Conservation (phyloP, 2,888 invertebrate genomes). For the Xestia sexstrigata region DNA sequence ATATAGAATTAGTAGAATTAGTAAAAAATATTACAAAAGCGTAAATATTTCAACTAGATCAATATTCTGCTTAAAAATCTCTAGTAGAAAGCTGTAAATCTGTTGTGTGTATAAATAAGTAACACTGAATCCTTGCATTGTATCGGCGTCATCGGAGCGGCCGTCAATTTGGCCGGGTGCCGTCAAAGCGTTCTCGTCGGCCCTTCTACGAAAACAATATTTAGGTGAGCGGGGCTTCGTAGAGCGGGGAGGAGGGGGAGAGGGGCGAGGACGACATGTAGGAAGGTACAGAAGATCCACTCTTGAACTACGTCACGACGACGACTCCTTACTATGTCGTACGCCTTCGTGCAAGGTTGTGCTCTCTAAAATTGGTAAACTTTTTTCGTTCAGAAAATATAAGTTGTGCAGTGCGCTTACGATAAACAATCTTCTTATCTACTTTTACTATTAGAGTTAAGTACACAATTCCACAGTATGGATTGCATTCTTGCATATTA, state of each 20-base stretch:
- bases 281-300: constrained; percentile 29
- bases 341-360: neutral
- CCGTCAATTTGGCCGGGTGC: constrained; percentile 34
- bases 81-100: constrained; percentile 1
- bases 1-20: neutral
- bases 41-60: neutral
- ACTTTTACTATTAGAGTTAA: neutral
- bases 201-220: constrained; percentile 64
- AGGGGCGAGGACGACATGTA: neutral
- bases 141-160: constrained; percentile 37
- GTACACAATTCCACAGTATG: neutral
- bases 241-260: constrained; percentile 16
- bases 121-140: constrained; percentile 33
- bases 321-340: neutral
- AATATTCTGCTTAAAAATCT: neutral
- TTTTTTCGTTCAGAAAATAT: neutral
- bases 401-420: neutral
- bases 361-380: neutral
- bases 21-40: neutral
- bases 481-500: too few relatives aligned
- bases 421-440: neutral
- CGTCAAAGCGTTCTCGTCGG: constrained; percentile 57
- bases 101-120: neutral
- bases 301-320: neutral
- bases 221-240: constrained; percentile 61